A percentile compares a stretch with the other conserved stretches of the same genome.
Conservation (phyloP, 1,140 invertebrate genomes). For the Bicyclus anynana region DNA sequence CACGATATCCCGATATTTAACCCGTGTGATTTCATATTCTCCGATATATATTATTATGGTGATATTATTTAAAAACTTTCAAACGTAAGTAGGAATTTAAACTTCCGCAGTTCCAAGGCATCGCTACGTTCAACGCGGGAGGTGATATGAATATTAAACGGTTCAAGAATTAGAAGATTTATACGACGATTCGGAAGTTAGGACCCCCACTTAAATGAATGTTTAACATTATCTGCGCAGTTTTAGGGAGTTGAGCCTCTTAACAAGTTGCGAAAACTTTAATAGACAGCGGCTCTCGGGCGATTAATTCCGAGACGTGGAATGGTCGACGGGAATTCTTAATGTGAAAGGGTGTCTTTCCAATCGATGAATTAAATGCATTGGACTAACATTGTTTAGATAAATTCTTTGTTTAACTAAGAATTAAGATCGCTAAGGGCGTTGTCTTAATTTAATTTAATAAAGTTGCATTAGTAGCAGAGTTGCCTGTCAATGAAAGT, state of each 20-base stretch:
- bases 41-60: not conserved
- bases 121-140: slow-evolving; percentile 24
- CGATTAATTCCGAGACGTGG: slow-evolving; percentile 72
- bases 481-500: too few relatives aligned
- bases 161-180: slow-evolving; percentile 73
- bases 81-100: not conserved
- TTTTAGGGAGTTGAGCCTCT: slow-evolving; percentile 67
- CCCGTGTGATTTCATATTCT: too few relatives aligned
- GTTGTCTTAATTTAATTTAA: too few relatives aligned
- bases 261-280: slow-evolving; percentile 72
- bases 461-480: too few relatives aligned
- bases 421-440: too few relatives aligned
- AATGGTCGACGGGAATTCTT: slow-evolving; percentile 66
- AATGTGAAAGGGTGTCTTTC: slow-evolving; percentile 61
- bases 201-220: slow-evolving; percentile 70
- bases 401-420: not conserved
- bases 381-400: not conserved
- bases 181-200: slow-evolving; percentile 69
- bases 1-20: too few relatives aligned
- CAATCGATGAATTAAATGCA: slow-evolving; percentile 32
- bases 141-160: slow-evolving; percentile 75
- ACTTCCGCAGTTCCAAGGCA: not conserved
- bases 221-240: slow-evolving; percentile 74
- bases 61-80: not conserved
- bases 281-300: slow-evolving; percentile 69